A percentile compares a stretch with the other conserved stretches of the same genome.
Conservation (phyloP, 2,113 vertebrate genomes). For the Channa maculata region DNA sequence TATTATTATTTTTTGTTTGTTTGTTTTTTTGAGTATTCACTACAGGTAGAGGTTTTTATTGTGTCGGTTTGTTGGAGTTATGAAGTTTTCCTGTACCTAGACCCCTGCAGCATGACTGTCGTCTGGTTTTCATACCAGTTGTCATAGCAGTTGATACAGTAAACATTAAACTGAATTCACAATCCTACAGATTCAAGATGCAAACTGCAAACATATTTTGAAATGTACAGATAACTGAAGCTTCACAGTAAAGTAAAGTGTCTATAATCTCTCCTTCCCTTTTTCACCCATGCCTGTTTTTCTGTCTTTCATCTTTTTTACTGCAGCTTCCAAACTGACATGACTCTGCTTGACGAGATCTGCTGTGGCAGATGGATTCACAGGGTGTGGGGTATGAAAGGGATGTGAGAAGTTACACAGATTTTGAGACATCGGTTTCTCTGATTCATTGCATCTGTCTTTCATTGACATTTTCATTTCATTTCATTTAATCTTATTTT, state of each 20-base stretch:
- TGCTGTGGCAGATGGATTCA: conserved; percentile 32
- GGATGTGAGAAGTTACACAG: conserved; percentile 1
- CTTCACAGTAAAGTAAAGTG: not conserved
- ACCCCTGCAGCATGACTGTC: no score
- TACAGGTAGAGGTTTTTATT: no score
- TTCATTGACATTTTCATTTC: not conserved
- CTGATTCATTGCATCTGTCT: conserved; percentile 1
- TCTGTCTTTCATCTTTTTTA: conserved; percentile 18
- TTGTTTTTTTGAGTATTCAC: no score
- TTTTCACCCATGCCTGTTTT: not conserved
- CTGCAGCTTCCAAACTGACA: conserved; percentile 10
- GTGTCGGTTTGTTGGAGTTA: no score
- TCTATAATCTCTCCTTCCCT: not conserved
- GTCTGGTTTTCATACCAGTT: no score
- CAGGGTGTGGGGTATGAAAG: conserved; percentile 19
- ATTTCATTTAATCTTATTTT: conserved; percentile 10
- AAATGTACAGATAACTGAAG: not conserved
- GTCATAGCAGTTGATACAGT: no score
- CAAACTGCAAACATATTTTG: not conserved
- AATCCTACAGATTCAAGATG: no score
- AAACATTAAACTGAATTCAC: no score
- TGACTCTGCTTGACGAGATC: conserved; percentile 31
- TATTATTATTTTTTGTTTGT: no score
- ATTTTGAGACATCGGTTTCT: conserved; percentile 27
- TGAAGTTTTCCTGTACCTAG: no score